phyloP scores from a whole-genome alignment of 2,113 vertebrate genomes.

The Neomonachus schauinslandi region DNA sequence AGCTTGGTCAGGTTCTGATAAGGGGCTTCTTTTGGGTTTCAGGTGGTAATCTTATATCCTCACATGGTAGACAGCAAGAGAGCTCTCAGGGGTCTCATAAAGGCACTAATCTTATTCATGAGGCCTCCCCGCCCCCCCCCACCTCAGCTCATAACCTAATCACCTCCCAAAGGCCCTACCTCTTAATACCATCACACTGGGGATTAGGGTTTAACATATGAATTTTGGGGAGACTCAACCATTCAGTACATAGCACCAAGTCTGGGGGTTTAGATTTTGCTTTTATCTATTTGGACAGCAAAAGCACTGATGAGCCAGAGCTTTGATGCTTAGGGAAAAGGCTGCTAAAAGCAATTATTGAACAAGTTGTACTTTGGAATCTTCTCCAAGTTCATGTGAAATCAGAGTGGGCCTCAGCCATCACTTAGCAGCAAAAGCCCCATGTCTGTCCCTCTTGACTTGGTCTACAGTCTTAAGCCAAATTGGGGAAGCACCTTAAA shows the following conservation, averaged over 20 bases:
- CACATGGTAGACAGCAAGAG: background rate
- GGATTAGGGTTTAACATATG: background rate
- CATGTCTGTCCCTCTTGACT: background rate
- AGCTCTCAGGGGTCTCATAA: background rate
- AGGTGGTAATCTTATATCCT: background rate
- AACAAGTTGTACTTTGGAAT: slow-evolving; percentile 31
- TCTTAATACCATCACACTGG: background rate
- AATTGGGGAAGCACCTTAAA: background rate
- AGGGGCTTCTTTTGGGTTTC: background rate
- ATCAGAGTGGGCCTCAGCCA: background rate
- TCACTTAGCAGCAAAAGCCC: background rate
- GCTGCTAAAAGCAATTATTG: slow-evolving; percentile 58
- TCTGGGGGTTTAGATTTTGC: background rate
- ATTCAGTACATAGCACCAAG: background rate
- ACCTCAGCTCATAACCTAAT: background rate
- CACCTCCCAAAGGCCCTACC: background rate
- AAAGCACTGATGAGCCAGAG: background rate
- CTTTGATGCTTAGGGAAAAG: slow-evolving; percentile 12
- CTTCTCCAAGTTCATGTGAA: slow-evolving; percentile 34
- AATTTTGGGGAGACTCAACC: background rate
- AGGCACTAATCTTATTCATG: background rate
- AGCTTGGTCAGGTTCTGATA: background rate
- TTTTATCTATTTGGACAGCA: slow-evolving; percentile 41
- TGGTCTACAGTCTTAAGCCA: background rate
- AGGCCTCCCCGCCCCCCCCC: too few relatives aligned